Base-by-base conservation (phyloP, 2,113 vertebrate species). In the Muntiacus muntjak region DNA sequence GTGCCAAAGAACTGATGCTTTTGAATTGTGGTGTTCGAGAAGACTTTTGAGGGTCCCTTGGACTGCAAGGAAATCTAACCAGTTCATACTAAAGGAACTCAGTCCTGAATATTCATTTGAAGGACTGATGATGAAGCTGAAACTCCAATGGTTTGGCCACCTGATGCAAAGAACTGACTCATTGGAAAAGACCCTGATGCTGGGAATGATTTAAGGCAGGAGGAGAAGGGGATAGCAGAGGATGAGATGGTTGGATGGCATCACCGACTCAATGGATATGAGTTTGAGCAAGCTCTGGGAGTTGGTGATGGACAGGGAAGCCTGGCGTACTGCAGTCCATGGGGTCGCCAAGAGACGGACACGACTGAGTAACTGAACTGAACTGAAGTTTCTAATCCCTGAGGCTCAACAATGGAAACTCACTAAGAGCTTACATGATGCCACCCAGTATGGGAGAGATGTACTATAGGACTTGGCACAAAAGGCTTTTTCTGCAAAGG, bases 331-430 rank as follows among this genome's bases (percentile, higher is more conserved):
- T 9, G 16, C 62, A n/a, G 16, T 67, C 62, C 33, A 67, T 16
- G 1, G 16, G 33, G 33, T 19, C 2, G 0, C 62, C 62, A 67
- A 67, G 62, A 67, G 33, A 67, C 4, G 0, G 16, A 67, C 62
- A 67, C 0, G 1, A 67, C 33, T 67, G 7, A n/a, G 30, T 0
- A 14, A 60, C 60, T 62, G 28, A 62, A 60, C 60, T 62, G 62
- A 64, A 67, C 16, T 71, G 8, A 47, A 79, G 7, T 28, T 79
- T 30, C 43, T 30, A 79, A 47, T 79, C 76, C n/a, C 43, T 79
- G 43, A 79, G 13, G 43, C 43, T 14, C 26, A 47, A 30, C 2
- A 79, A 79, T 3, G 26, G 76, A 17, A 79, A 43, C 14, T 47
- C 43, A 79, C 76, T 79, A 47, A 30, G 43, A 47, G 14, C 26